Evolutionary conservation across 1,140 invertebrate species (phyloP).

Genomic region (Aporrectodea caliginosa): DNA sequence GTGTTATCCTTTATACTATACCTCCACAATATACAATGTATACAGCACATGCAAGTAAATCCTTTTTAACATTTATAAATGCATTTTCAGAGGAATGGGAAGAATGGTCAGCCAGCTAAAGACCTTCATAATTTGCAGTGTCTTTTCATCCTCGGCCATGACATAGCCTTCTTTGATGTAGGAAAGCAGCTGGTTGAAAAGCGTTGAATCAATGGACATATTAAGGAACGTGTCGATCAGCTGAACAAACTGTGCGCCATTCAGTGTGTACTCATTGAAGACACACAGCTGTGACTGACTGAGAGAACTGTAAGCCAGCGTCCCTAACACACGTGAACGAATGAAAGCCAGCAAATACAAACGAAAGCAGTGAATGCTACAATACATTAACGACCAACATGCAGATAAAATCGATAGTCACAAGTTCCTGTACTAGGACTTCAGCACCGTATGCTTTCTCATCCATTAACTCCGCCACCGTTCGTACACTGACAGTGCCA

Average conservation of each 20-base stretch:
- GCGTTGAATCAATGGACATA: neutral
- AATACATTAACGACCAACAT: neutral
- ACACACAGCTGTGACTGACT: neutral
- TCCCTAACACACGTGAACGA: neutral
- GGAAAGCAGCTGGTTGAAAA: slow-evolving; percentile 4
- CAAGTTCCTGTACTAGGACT: too few relatives aligned
- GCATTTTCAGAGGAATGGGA: neutral
- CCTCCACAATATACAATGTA: too few relatives aligned
- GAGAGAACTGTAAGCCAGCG: neutral
- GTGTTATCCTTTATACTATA: too few relatives aligned
- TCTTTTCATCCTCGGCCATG: slow-evolving; percentile 53
- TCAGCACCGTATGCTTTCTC: too few relatives aligned
- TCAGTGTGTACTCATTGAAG: neutral
- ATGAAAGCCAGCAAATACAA: neutral
- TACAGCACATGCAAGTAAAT: too few relatives aligned
- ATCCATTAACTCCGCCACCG: too few relatives aligned
- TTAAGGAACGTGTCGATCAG: slow-evolving; percentile 19
- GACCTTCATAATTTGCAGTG: slow-evolving; percentile 49
- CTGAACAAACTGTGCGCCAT: slow-evolving; percentile 18
- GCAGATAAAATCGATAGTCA: too few relatives aligned
- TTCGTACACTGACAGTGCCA: too few relatives aligned
- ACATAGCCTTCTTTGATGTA: slow-evolving; percentile 47
- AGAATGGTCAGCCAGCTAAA: slow-evolving; percentile 3
- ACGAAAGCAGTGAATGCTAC: neutral
- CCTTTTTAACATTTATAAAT: too few relatives aligned